These are phyloP conservation scores for Teleiodes luculella DNA, from an alignment of 2,888 invertebrate species.

Conservation along the genomic window DNA sequence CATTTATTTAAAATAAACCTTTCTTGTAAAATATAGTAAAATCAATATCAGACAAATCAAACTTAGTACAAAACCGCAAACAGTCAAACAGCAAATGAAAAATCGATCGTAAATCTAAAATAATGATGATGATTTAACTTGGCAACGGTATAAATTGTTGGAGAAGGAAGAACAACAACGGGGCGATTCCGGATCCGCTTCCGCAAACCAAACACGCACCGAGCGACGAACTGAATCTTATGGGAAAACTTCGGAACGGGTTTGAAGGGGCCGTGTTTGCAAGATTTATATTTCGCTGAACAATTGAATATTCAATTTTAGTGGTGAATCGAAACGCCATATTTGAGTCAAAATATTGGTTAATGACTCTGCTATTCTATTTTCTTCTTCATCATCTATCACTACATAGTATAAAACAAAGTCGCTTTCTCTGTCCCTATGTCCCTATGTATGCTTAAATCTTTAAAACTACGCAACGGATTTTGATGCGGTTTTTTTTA, in stretches of 20 bases:
- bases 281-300: constrained; percentile 5
- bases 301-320: constrained; percentile 11
- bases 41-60: too few relatives aligned
- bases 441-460: too few relatives aligned
- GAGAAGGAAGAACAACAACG: constrained; percentile 18
- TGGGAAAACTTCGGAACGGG: constrained; percentile 15
- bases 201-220: constrained; percentile 25
- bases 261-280: background rate
- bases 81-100: background rate
- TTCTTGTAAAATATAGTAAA: too few relatives aligned
- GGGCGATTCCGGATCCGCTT: constrained; percentile 17
- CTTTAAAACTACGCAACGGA: too few relatives aligned
- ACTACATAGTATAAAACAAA: too few relatives aligned
- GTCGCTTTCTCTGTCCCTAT: too few relatives aligned
- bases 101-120: background rate
- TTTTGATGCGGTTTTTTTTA: too few relatives aligned
- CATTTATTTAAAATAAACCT: too few relatives aligned
- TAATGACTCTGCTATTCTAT: too few relatives aligned
- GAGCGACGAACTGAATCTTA: constrained; percentile 16
- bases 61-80: background rate
- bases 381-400: too few relatives aligned
- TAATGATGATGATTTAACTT: constrained; percentile 5
- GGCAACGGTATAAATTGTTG: constrained; percentile 20
- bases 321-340: background rate
- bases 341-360: too few relatives aligned